Conservation (phyloP, 1,140 invertebrate species). For the Pseudomyrmex pallidus region DNA sequence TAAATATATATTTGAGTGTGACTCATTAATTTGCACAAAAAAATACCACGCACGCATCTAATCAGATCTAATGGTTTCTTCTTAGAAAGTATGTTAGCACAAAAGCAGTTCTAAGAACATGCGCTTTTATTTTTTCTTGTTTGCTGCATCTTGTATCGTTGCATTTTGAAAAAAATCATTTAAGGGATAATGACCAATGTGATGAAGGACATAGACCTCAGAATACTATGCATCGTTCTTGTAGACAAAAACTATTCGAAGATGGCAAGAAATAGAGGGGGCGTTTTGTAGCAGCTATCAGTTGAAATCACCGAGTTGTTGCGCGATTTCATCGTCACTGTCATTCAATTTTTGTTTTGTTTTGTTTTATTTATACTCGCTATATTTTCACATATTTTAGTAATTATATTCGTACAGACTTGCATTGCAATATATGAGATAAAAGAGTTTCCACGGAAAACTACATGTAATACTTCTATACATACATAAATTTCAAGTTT, state of each 20-base stretch:
- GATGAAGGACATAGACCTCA: background rate
- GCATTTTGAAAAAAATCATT: background rate
- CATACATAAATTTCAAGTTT: too few relatives aligned
- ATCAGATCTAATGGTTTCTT: slow-evolving; percentile 2
- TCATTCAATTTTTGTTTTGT: background rate
- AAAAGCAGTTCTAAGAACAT: background rate
- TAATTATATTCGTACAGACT: too few relatives aligned
- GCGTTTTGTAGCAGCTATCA: background rate
- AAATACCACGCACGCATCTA: slow-evolving; percentile 11
- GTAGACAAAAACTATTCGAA: background rate
- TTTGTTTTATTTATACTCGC: too few relatives aligned
- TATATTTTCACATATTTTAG: too few relatives aligned
- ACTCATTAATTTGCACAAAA: background rate
- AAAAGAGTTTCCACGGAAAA: too few relatives aligned
- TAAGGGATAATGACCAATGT: background rate
- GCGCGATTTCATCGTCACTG: slow-evolving; percentile 4
- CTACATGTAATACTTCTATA: too few relatives aligned
- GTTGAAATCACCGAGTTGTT: slow-evolving; percentile 2
- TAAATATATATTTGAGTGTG: background rate
- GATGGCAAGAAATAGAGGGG: background rate
- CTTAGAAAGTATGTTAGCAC: background rate
- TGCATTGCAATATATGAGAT: too few relatives aligned
- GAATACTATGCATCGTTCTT: background rate
- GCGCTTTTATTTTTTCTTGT: background rate
- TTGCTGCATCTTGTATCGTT: background rate